phyloP scores from a whole-genome alignment of 64 coral and sea anemone genomes.

The Dendrophyllia cribrosa region DNA sequence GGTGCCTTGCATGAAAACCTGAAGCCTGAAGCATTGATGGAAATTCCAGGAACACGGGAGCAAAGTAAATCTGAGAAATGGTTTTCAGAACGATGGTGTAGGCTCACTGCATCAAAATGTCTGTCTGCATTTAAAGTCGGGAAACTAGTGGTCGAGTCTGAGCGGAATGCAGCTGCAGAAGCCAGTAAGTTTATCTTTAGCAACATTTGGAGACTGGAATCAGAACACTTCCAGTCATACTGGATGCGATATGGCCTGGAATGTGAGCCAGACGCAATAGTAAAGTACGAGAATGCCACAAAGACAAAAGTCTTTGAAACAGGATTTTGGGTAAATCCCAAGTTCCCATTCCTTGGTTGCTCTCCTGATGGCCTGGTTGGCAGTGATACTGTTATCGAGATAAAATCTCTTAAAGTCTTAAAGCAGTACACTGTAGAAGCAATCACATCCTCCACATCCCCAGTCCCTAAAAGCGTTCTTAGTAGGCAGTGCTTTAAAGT shows the following conservation, averaged over 20 bases:
- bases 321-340: constrained; percentile 71
- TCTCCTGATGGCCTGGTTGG: constrained; percentile 60
- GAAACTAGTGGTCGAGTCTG: not conserved
- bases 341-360: constrained; percentile 56
- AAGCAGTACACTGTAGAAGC: constrained; percentile 48
- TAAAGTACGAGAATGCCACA: constrained; percentile 42
- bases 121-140: not conserved
- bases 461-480: constrained; percentile 40
- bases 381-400: constrained; percentile 55
- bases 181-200: constrained; percentile 18
- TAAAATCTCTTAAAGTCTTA: constrained; percentile 62
- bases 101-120: constrained; percentile 5
- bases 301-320: constrained; percentile 1
- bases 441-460: not conserved
- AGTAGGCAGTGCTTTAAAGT: constrained; percentile 67
- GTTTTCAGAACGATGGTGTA: constrained; percentile 7
- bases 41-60: not conserved
- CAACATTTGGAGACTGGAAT: constrained; percentile 35
- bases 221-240: constrained; percentile 10
- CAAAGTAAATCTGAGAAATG: constrained; percentile 6
- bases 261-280: constrained; percentile 48
- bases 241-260: constrained; percentile 70
- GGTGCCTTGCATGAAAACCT: not conserved
- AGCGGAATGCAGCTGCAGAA: constrained; percentile 13
- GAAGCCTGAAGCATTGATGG: not conserved